phyloP scores from a whole-genome alignment of 2,888 invertebrate species.

The Encarsia formosa region DNA sequence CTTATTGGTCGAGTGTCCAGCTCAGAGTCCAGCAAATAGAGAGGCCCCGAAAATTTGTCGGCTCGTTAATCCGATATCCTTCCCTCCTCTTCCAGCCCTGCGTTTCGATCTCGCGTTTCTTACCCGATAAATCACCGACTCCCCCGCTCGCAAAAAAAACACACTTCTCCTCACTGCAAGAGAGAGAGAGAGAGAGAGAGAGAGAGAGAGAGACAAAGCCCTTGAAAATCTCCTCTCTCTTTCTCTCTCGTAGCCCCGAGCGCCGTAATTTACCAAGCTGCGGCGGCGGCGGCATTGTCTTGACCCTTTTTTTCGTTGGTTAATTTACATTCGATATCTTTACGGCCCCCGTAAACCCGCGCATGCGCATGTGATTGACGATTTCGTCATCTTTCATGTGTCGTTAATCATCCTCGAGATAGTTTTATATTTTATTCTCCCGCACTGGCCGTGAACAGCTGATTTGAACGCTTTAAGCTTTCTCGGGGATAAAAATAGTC shows the following conservation, averaged over 20 bases:
- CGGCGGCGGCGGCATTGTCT: too few species aligned
- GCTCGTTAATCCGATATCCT: slow-evolving; percentile 22
- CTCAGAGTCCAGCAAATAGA: too few species aligned
- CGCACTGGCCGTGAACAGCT: too few species aligned
- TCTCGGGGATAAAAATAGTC: too few species aligned
- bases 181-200: neutral
- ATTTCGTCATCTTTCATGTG: neutral
- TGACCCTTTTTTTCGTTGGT: slow-evolving; percentile 4
- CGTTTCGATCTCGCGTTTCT: slow-evolving; percentile 23
- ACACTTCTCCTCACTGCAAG: neutral
- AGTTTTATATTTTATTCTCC: too few species aligned
- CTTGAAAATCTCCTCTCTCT: slow-evolving; percentile 14
- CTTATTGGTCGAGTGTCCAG: too few species aligned
- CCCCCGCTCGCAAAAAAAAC: too few species aligned
- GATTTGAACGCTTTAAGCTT: too few species aligned
- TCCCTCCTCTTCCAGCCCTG: slow-evolving; percentile 1
- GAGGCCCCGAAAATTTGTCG: slow-evolving; percentile 3
- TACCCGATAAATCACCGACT: slow-evolving; percentile 22
- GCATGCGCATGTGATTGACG: too few species aligned
- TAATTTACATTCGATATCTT: too few species aligned
- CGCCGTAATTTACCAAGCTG: slow-evolving; percentile 47
- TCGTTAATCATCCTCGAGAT: too few species aligned
- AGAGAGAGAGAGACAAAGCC: slow-evolving; percentile 5
- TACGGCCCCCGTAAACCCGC: too few species aligned
- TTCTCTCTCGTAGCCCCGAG: slow-evolving; percentile 39